phyloP scores from a whole-genome alignment of 2,888 invertebrate genomes.

The Stenichneumon culpator region DNA sequence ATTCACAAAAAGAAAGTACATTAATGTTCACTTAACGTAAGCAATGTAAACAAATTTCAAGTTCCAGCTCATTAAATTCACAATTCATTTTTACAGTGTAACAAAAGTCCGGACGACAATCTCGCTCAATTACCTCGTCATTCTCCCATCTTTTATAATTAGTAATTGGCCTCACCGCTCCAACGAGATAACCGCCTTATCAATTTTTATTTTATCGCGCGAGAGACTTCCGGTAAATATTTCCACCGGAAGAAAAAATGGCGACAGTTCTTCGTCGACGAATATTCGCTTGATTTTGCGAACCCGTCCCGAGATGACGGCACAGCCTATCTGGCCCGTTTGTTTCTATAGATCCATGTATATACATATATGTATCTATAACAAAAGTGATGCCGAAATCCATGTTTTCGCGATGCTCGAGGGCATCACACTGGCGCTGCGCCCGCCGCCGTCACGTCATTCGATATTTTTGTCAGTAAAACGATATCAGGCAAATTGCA shows the following conservation, averaged over 20 bases:
- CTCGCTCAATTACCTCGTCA: too few relatives aligned
- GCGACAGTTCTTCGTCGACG: neutral
- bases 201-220: neutral
- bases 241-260: neutral
- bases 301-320: neutral
- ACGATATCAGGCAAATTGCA: slow-evolving; percentile 83
- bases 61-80: too few relatives aligned
- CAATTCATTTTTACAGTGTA: too few relatives aligned
- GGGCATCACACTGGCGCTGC: slow-evolving; percentile 45
- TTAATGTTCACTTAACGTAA: too few relatives aligned
- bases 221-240: neutral
- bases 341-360: neutral
- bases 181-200: neutral
- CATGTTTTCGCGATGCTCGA: slow-evolving; percentile 53
- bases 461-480: slow-evolving; percentile 84
- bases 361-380: slow-evolving; percentile 25
- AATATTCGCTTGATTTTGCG: neutral
- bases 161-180: too few relatives aligned
- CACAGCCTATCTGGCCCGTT: neutral
- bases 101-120: too few relatives aligned
- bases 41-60: too few relatives aligned
- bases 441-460: slow-evolving; percentile 70
- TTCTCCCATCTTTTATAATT: too few relatives aligned
- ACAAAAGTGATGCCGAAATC: slow-evolving; percentile 46
- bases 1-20: too few relatives aligned